Evolutionary conservation across 2,113 vertebrate genomes (phyloP).

Genomic region (Bujurquina vittata): DNA sequence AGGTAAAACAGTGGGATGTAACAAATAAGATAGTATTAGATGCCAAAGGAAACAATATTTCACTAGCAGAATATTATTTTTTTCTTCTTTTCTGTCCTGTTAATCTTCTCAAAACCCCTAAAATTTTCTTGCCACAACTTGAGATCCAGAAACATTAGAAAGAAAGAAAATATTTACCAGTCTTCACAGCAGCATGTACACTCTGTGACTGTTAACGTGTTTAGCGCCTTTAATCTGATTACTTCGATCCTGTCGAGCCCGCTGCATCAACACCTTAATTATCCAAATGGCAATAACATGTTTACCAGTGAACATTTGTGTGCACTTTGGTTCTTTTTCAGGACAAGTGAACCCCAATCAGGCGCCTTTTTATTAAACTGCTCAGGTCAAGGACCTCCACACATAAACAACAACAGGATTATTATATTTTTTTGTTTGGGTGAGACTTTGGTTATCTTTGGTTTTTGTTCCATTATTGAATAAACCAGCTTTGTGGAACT

Average conservation of each 20-base stretch:
- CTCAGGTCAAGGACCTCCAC: not conserved
- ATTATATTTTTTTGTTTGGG: not conserved
- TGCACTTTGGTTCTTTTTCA: not conserved
- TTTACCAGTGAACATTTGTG: not conserved
- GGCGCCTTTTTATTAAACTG: not conserved
- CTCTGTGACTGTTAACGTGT: not conserved
- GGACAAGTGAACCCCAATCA: not conserved
- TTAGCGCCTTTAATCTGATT: constrained; percentile 23
- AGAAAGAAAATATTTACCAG: not conserved
- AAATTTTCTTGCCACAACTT: not conserved
- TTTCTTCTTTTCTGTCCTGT: not conserved
- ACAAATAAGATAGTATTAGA: not conserved
- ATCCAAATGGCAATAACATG: constrained; percentile 11
- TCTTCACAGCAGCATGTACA: not conserved
- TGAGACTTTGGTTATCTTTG: not conserved
- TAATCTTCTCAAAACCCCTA: not conserved
- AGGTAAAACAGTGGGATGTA: not conserved
- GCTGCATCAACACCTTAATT: constrained; percentile 10
- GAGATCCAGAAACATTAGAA: not conserved
- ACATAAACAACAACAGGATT: not conserved
- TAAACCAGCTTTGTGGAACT: not conserved
- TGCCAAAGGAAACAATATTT: not conserved
- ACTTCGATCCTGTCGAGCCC: not conserved
- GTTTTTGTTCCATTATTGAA: constrained; percentile 9
- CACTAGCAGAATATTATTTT: not conserved